Percentiles rank a stretch among this genome's conserved stretches.
Evolutionary conservation across 2,888 invertebrate species (phyloP).

Genomic region (Eurytoma adleriae): DNA sequence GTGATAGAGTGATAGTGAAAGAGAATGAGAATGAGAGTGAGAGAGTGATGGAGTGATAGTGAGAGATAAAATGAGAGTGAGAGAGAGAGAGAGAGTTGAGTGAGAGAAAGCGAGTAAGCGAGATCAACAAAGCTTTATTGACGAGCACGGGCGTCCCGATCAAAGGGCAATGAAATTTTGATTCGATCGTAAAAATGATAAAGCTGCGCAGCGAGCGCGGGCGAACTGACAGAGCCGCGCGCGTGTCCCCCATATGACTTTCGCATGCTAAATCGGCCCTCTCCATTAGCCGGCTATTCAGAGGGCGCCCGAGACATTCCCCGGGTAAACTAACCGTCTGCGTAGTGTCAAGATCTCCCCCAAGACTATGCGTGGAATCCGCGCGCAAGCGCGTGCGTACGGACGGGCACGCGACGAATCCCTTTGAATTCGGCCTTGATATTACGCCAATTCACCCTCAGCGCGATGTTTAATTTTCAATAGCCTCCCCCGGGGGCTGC

Average conservation of each 20-base stretch:
- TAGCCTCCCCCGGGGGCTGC: too few relatives aligned
- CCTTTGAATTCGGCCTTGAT: background rate
- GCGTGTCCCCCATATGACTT: background rate
- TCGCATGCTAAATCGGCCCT: conserved; percentile 35
- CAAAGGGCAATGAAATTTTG: conserved; percentile 45
- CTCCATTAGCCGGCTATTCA: conserved; percentile 30
- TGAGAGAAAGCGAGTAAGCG: too few relatives aligned
- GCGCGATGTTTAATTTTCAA: too few relatives aligned
- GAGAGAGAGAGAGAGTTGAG: too few relatives aligned
- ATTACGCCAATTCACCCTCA: too few relatives aligned
- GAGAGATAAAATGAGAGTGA: too few relatives aligned
- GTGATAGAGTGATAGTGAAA: too few relatives aligned
- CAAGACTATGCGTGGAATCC: conserved; percentile 27
- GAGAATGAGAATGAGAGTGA: too few relatives aligned
- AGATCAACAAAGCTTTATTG: background rate
- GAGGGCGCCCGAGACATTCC: background rate
- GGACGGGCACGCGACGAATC: conserved; percentile 9
- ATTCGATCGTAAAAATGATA: conserved; percentile 45
- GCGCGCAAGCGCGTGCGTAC: background rate
- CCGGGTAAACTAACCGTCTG: background rate
- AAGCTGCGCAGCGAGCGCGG: background rate
- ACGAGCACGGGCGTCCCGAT: conserved; percentile 17
- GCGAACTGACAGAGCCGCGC: background rate
- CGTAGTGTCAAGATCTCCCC: background rate
- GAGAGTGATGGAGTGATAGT: too few relatives aligned